A percentile compares a stretch with the other conserved stretches of the same genome.
Evolutionary conservation across 2,888 invertebrate species (phyloP).

Genomic region (Tenthredo scrophulariae): DNA sequence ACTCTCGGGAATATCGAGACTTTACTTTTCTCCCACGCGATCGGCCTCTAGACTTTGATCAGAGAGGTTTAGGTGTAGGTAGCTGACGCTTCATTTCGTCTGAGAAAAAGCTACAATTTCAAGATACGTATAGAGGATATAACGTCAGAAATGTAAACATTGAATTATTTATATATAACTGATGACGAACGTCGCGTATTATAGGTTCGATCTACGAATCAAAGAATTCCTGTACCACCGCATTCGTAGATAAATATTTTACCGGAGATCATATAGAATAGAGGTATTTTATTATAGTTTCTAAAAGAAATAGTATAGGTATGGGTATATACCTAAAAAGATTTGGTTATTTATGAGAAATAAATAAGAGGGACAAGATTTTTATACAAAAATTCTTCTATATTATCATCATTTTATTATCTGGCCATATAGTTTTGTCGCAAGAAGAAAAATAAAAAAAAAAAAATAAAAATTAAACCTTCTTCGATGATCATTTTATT

Average conservation of each 20-base stretch:
- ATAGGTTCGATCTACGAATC: not conserved
- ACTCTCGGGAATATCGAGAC: not conserved
- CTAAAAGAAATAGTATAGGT: not conserved
- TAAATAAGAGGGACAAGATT: not conserved
- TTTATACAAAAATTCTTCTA: not conserved
- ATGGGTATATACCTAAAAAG: not conserved
- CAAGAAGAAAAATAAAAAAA: not conserved
- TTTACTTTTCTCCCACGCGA: not conserved
- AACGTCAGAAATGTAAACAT: slow-evolving; percentile 46
- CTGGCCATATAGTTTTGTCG: not conserved
- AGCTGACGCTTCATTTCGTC: not conserved
- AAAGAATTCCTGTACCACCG: not conserved
- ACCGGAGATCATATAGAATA: not conserved
- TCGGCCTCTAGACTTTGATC: slow-evolving; percentile 14
- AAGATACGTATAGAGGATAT: not conserved
- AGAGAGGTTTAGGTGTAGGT: not conserved
- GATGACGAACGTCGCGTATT: slow-evolving; percentile 19
- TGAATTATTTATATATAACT: slow-evolving; percentile 47
- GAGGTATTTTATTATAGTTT: not conserved
- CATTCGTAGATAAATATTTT: not conserved
- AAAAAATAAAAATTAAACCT: not conserved
- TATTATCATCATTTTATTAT: not conserved
- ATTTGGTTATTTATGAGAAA: not conserved
- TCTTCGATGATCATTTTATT: not conserved
- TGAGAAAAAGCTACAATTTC: slow-evolving; percentile 23